Conservation (phyloP, 2,888 invertebrate genomes). For the Acronicta leporina region DNA sequence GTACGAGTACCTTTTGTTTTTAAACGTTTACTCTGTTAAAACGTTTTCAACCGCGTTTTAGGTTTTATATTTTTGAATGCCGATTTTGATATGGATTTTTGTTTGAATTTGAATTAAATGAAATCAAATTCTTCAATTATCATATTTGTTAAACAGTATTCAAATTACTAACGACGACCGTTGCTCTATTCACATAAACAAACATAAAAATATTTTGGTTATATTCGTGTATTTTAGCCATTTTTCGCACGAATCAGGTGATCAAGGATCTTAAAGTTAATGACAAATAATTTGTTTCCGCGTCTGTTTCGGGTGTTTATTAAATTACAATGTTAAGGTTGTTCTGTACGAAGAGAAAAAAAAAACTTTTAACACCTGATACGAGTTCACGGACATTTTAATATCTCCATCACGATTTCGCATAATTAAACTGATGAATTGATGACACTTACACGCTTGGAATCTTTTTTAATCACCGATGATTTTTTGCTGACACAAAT, state of each 20-base stretch:
- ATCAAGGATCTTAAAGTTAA: conserved; percentile 55
- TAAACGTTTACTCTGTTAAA: conserved; percentile 11
- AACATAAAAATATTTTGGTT: conserved; percentile 14
- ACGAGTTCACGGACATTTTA: conserved; percentile 65
- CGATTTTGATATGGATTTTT: neutral
- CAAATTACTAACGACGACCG: conserved; percentile 22
- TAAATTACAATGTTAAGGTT: conserved; percentile 52
- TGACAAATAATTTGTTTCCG: conserved; percentile 62
- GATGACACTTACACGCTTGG: conserved; percentile 55
- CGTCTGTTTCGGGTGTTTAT: conserved; percentile 62
- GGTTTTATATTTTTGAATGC: conserved; percentile 3
- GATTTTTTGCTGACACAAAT: conserved; percentile 39
- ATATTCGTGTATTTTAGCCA: conserved; percentile 31
- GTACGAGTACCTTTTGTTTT: conserved; percentile 37
- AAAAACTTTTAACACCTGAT: conserved; percentile 58
- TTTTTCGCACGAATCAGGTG: conserved; percentile 32
- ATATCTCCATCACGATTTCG: conserved; percentile 72
- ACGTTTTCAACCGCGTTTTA: conserved; percentile 23
- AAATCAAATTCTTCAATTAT: too few species aligned
- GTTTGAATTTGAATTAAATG: too few species aligned
- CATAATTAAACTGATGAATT: conserved; percentile 65
- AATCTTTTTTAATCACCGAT: conserved; percentile 47
- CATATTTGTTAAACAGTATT: conserved; percentile 12
- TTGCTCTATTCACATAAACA: conserved; percentile 29
- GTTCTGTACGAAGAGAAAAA: conserved; percentile 40